A percentile compares a stretch with the other conserved stretches of the same genome.
These are phyloP conservation scores for Agonum fuliginosum DNA, from an alignment of 2,888 invertebrate genomes.

Conservation along the genomic window DNA sequence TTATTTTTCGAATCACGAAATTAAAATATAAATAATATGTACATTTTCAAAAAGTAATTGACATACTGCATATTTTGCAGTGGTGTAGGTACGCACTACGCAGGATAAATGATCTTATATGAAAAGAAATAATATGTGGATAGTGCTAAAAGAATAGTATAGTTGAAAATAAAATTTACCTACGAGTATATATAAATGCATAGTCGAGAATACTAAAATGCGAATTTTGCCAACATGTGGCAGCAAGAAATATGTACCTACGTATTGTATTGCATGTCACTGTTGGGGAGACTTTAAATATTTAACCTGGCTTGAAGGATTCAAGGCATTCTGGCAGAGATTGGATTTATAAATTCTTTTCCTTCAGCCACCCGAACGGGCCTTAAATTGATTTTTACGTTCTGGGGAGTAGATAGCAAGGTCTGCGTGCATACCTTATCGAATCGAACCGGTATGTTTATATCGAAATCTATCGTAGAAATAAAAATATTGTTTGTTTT, in stretches of 20 bases:
- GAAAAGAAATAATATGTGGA: background rate
- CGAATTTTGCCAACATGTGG: background rate
- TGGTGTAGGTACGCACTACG: too few relatives aligned
- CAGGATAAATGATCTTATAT: background rate
- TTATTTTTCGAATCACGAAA: background rate
- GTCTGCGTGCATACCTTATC: background rate
- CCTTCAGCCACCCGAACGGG: conserved; percentile 3
- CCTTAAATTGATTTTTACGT: conserved; percentile 50
- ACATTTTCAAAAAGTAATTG: too few relatives aligned
- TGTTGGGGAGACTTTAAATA: conserved; percentile 33
- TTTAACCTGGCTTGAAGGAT: conserved; percentile 49
- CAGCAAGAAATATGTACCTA: background rate
- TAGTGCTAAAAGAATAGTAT: too few relatives aligned
- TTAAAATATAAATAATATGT: too few relatives aligned
- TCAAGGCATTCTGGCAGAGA: conserved; percentile 40
- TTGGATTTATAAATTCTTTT: conserved; percentile 50
- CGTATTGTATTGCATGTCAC: background rate
- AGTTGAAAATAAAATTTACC: too few relatives aligned
- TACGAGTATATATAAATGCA: too few relatives aligned
- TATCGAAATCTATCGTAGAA: too few relatives aligned
- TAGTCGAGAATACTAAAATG: too few relatives aligned
- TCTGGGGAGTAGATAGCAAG: background rate
- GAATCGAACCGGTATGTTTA: background rate
- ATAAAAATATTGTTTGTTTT: too few relatives aligned
- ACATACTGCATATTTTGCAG: too few relatives aligned